These are phyloP conservation scores for Cheilosia soror DNA, from an alignment of 2,888 invertebrate genomes.

Conservation along the genomic window DNA sequence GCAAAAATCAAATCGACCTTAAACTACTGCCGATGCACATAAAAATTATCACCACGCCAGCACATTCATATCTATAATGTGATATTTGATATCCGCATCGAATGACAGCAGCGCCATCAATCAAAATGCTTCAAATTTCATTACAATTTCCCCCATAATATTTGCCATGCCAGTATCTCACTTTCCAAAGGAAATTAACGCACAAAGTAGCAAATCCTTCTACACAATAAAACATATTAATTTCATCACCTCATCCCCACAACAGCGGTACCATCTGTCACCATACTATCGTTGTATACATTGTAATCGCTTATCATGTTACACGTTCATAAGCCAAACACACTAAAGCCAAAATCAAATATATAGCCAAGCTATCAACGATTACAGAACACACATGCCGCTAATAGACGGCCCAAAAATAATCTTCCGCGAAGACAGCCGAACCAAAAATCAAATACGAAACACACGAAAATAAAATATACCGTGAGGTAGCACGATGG, in stretches of 20 bases:
- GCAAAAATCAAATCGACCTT: too few relatives aligned
- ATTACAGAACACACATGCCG: slow-evolving; percentile 45
- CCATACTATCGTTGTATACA: slow-evolving; percentile 25
- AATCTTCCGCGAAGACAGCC: slow-evolving; percentile 15
- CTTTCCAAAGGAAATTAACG: slow-evolving; percentile 4
- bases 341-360: slow-evolving; percentile 42
- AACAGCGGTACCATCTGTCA: slow-evolving; percentile 46
- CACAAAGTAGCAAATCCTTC: slow-evolving; percentile 34
- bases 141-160: not conserved
- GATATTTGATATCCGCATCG: too few relatives aligned
- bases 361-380: slow-evolving; percentile 27
- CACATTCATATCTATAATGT: too few relatives aligned
- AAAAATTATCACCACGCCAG: too few relatives aligned
- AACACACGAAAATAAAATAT: slow-evolving; percentile 26
- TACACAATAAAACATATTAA: slow-evolving; percentile 42
- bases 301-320: slow-evolving; percentile 55
- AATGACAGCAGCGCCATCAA: too few relatives aligned
- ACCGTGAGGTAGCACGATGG: slow-evolving; percentile 19
- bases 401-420: slow-evolving; percentile 48
- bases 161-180: not conserved
- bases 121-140: not conserved
- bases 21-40: too few relatives aligned
- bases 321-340: slow-evolving; percentile 28
- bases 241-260: slow-evolving; percentile 23
- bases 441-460: not conserved